Evolutionary conservation across 1,140 invertebrate genomes (phyloP), one percentile per base, ranked within the genome.

Genomic region (Pseudomyrmex cubaensis): DNA sequence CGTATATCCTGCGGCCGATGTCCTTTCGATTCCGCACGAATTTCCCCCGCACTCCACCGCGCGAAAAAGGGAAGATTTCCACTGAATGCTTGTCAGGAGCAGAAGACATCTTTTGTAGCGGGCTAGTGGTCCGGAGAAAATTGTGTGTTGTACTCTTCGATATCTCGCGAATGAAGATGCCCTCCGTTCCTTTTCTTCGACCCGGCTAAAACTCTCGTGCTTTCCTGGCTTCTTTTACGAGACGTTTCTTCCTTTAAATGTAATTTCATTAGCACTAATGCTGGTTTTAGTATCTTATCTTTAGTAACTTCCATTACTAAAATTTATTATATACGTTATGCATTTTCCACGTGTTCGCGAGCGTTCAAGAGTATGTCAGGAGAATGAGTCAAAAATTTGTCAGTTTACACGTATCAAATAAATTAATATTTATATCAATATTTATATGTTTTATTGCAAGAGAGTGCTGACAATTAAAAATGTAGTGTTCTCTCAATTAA

Each of bases 1-100:
- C 61, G 85, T 73, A 64, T 76, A 66, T 86, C 46, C 57, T 69
- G 67, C 82, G 62, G 25, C 80, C 80, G 88, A 85, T 75, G 90
- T 85, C 82, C 84, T 78, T 85, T 89, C 77, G 83, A 85, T 86
- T 88, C 67, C 85, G 73, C 80, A 72, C 54, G 73, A 73, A 85
- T 83, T 84, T 80, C 52, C 85, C 82, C 83, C 85, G 69, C 61
- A 20, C 17, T 20, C 62, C 64, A 35, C 64, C 20, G 77, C 20
- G 48, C 52, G 20, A 10, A 25, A 15, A 48, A 61, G 50, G 69
- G 80, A 69, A 57, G 76, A 61, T 87, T 86, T 74, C 76, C 69
- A 64, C 83, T 94, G 92, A 94, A 94, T 94, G 93, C 93, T 93
- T 94, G 94, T 94, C 94, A 94, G 87, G 74, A 85, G 85, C 94